Conservation (phyloP, 2,113 vertebrate genomes). For the Crotalus tigris region DNA sequence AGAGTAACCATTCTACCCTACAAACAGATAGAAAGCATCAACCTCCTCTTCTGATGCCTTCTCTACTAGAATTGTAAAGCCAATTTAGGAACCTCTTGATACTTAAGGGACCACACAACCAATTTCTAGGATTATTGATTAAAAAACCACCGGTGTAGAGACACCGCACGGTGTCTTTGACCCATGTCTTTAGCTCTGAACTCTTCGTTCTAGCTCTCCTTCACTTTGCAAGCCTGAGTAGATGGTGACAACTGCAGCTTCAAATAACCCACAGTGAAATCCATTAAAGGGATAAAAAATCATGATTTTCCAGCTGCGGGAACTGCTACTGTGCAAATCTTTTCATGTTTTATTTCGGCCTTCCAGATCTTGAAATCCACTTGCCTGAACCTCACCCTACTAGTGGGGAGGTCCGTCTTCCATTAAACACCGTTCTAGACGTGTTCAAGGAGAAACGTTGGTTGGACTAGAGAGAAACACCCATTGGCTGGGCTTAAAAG, state of each 20-base stretch:
- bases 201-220: neutral
- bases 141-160: neutral
- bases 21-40: too few relatives aligned
- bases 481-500: too few relatives aligned
- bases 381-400: neutral
- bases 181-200: neutral
- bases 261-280: neutral
- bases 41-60: too few relatives aligned
- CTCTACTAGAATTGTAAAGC: too few relatives aligned
- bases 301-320: neutral
- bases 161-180: neutral
- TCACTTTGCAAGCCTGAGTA: neutral
- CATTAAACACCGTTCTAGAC: neutral
- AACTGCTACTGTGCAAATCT: neutral
- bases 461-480: too few relatives aligned
- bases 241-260: neutral
- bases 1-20: too few relatives aligned
- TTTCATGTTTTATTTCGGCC: neutral
- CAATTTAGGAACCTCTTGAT: too few relatives aligned
- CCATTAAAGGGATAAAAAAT: neutral
- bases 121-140: neutral
- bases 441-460: neutral
- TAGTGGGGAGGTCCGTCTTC: neutral
- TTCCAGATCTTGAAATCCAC: neutral
- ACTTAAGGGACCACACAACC: too few relatives aligned